Conservation (phyloP, 2,797 vertebrate species). For the Podarcis siculus region DNA sequence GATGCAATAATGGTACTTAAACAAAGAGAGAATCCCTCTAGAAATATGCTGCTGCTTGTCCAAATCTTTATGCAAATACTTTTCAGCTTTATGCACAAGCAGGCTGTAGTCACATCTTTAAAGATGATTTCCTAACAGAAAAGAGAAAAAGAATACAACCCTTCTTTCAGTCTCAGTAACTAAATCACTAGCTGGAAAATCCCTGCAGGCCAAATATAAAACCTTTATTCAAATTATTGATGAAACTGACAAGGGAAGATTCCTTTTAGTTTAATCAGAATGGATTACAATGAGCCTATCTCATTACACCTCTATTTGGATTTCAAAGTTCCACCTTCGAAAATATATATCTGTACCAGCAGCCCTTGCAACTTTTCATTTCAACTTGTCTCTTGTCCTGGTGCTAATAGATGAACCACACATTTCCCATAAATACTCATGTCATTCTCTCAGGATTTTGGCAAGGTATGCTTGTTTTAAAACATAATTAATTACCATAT, state of each 20-base stretch:
- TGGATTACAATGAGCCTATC: slow-evolving; percentile 61
- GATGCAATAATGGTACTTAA: slow-evolving; percentile 14
- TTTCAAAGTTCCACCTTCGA: not conserved
- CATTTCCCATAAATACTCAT: not conserved
- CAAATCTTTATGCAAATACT: slow-evolving; percentile 5
- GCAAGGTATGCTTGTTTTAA: not conserved
- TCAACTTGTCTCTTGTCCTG: not conserved
- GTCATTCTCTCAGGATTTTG: not conserved
- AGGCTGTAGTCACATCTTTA: slow-evolving; percentile 38
- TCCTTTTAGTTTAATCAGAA: slow-evolving; percentile 62
- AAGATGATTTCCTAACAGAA: not conserved
- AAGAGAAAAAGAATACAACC: slow-evolving; percentile 32
- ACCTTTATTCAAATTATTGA: slow-evolving; percentile 58
- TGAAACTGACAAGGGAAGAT: slow-evolving; percentile 52
- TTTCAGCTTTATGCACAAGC: slow-evolving; percentile 35
- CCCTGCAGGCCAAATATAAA: slow-evolving; percentile 59
- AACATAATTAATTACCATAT: not conserved
- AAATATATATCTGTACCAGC: not conserved
- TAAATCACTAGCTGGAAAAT: slow-evolving; percentile 38
- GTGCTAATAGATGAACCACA: not conserved
- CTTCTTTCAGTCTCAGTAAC: slow-evolving; percentile 7
- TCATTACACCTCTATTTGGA: slow-evolving; percentile 46
- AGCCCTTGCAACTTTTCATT: not conserved
- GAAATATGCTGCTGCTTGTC: slow-evolving; percentile 28
- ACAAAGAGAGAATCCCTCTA: slow-evolving; percentile 19